phyloP scores from a whole-genome alignment of 2,888 invertebrate genomes.

The Hydriomena furcata region DNA sequence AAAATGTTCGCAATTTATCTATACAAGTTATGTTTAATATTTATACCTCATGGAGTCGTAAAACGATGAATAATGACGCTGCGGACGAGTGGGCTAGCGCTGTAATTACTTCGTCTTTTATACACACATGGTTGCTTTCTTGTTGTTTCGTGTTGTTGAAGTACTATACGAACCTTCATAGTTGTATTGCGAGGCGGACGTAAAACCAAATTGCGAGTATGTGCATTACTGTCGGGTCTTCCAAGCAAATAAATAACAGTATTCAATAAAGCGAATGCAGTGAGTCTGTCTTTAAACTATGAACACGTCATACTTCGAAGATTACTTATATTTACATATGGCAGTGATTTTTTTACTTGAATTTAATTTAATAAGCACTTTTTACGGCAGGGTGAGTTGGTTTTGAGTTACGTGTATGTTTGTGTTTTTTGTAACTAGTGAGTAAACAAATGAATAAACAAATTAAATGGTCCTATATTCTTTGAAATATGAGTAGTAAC shows the following conservation, averaged over 20 bases:
- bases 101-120: conserved; percentile 79
- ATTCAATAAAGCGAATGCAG: conserved; percentile 53
- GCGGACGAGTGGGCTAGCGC: conserved; percentile 78
- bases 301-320: conserved; percentile 28
- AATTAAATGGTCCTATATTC: too few species aligned
- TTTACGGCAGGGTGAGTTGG: not conserved
- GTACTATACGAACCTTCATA: conserved; percentile 64
- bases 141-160: conserved; percentile 73
- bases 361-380: conserved; percentile 3
- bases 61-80: conserved; percentile 83
- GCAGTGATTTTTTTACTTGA: not conserved
- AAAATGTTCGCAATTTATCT: conserved; percentile 82
- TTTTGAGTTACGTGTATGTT: not conserved
- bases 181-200: conserved; percentile 55
- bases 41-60: conserved; percentile 82
- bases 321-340: conserved; percentile 13
- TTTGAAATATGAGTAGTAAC: too few species aligned
- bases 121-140: conserved; percentile 75
- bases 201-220: conserved; percentile 65
- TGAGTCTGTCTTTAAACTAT: conserved; percentile 39
- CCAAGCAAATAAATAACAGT: conserved; percentile 50
- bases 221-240: conserved; percentile 49
- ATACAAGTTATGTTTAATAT: conserved; percentile 82
- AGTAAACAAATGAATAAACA: not conserved
- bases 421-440: not conserved